These are phyloP conservation scores for Dipodomys ordii DNA, from an alignment of 2,113 vertebrate genomes.

Conservation along the genomic window DNA sequence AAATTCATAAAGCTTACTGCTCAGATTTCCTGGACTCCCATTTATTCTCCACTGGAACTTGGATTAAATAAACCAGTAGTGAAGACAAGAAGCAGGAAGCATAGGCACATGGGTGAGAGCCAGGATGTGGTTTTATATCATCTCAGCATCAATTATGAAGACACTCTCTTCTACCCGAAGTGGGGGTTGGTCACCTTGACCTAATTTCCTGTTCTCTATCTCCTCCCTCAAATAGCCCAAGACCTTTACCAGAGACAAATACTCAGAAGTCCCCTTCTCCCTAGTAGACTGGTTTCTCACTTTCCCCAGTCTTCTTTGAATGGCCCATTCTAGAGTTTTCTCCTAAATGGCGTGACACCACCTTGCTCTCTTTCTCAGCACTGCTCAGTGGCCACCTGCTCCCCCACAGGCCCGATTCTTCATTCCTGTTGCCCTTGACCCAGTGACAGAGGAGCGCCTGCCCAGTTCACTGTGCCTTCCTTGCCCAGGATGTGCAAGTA, in stretches of 20 bases:
- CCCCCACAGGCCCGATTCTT: background rate
- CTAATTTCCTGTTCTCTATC: background rate
- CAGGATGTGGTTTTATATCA: background rate
- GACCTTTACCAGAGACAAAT: too few species aligned
- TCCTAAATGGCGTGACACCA: background rate
- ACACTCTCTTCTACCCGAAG: background rate
- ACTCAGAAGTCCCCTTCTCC: background rate
- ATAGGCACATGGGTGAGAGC: background rate
- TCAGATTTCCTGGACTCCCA: too few species aligned
- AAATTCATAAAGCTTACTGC: conserved; percentile 12
- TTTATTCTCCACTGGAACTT: conserved; percentile 7
- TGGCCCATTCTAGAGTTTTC: background rate
- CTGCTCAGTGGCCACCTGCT: too few species aligned
- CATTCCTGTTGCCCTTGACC: background rate
- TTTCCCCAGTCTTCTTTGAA: background rate
- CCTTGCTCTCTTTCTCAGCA: too few species aligned
- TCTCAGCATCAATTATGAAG: background rate
- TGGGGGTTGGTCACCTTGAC: background rate
- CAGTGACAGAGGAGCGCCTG: background rate
- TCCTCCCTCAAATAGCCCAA: background rate
- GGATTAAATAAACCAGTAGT: conserved; percentile 45
- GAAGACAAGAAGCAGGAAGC: background rate
- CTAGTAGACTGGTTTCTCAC: background rate
- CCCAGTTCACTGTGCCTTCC: background rate
- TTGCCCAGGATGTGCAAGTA: background rate